Evolutionary conservation across 2,797 vertebrate genomes (phyloP), one percentile per base, ranked within the genome.

Genomic region (Gymnoscopelus braueri): DNA sequence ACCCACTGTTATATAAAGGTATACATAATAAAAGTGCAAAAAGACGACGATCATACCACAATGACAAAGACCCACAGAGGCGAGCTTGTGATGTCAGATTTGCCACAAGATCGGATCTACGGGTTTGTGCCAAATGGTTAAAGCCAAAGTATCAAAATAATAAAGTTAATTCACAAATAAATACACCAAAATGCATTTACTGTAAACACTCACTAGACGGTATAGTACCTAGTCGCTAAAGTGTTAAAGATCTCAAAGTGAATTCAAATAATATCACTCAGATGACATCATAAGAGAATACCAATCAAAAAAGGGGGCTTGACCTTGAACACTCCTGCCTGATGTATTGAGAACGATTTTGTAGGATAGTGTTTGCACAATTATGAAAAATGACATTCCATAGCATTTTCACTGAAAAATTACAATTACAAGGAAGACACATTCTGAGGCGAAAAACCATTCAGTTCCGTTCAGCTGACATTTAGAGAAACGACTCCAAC

Each of bases 41-140:
- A 76, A 60, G 52, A 73, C 69, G 77, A 85, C 84, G 92, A 89
- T 94, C 90, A 85, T 82, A 95, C 97, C 97, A 95, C 89, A 93
- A 84, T 95, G 96, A 97, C 97, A 98, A 95, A 97, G 96, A 98
- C 98, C 98, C 96, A 97, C 96, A 98, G 98, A 99, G 92, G 91
- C 97, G 96, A 98, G 95, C 98, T 98, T 99, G 98, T 95, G 96
- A 87, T 91, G 92, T 94, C 84, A 89, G 80, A 94, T 95, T 95
- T 91, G 95, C 94, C 96, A 98, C 96, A 98, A 97, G 96, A 98
- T 99, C 98, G 98, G 98, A 99, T 99, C 98, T 99, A 99, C 97
- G 98, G 98, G 98, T 99, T 99, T 96, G 96, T 97, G 97, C 95
- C 96, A 96, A 93, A 87, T 95, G 97, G 98, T 89, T 88, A 83